Evolutionary conservation across 2,113 vertebrate species (phyloP).

Genomic region (Lamprologus ornatipinnis): DNA sequence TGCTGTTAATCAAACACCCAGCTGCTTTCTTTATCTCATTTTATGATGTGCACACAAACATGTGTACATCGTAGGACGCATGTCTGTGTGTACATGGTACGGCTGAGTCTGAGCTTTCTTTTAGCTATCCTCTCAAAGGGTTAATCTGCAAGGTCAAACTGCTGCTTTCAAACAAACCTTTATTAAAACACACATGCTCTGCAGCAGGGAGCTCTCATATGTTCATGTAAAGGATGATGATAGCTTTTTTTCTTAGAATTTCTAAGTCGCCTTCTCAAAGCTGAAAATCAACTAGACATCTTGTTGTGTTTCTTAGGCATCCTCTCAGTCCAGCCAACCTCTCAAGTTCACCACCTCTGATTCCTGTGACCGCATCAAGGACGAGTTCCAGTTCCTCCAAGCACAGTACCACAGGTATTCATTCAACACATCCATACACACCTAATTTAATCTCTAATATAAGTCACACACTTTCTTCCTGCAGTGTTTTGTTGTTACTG

Average conservation of each 20-base stretch:
- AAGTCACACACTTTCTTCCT: neutral
- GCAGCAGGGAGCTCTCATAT: neutral
- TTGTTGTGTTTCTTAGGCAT: constrained; percentile 71
- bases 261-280: neutral
- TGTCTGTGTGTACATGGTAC: neutral
- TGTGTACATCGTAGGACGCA: neutral
- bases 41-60: neutral
- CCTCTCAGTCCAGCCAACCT: constrained; percentile 83
- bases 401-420: constrained; percentile 94
- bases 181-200: neutral
- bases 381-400: constrained; percentile 97
- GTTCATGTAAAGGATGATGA: neutral
- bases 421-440: neutral
- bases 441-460: neutral
- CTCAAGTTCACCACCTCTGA: constrained; percentile 98
- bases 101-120: neutral
- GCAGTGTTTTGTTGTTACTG: neutral
- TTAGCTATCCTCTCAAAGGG: neutral
- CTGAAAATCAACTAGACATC: neutral
- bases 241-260: neutral
- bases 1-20: neutral
- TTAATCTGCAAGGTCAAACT: constrained; percentile 44
- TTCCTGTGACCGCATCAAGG: constrained; percentile 97
- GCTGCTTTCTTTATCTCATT: neutral
- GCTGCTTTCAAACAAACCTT: constrained; percentile 34